These are phyloP conservation scores for Crenuchus spilurus DNA, from an alignment of 2,797 vertebrate genomes.

Conservation along the genomic window DNA sequence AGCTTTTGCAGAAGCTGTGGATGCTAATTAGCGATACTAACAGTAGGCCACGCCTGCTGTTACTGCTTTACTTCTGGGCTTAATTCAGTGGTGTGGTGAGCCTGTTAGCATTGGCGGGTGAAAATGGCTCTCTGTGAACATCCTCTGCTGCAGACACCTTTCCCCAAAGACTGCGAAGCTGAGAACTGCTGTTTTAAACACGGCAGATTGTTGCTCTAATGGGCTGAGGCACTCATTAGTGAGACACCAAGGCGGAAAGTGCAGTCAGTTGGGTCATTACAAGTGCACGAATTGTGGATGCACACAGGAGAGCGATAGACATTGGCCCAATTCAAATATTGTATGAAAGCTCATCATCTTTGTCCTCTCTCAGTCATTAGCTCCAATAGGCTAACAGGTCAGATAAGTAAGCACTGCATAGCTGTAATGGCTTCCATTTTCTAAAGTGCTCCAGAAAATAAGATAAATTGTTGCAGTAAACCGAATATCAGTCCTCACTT, in stretches of 20 bases:
- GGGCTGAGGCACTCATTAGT: conserved; percentile 76
- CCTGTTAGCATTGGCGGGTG: conserved; percentile 10
- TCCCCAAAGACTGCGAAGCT: conserved; percentile 59
- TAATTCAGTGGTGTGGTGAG: conserved; percentile 1
- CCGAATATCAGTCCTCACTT: not conserved
- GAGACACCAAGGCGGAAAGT: conserved; percentile 70
- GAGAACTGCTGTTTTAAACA: conserved; percentile 76
- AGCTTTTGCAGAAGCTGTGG: no score
- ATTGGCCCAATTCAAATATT: conserved; percentile 1
- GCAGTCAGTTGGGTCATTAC: conserved; percentile 73
- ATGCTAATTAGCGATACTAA: conserved; percentile 34
- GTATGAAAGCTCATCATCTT: conserved; percentile 11
- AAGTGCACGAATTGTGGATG: conserved; percentile 62
- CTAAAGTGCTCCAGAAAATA: not conserved
- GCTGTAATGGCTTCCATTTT: not conserved
- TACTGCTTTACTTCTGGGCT: conserved; percentile 13
- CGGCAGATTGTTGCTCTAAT: conserved; percentile 75
- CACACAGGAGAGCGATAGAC: conserved; percentile 48
- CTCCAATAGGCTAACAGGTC: not conserved
- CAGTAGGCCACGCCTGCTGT: not conserved
- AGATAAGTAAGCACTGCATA: not conserved
- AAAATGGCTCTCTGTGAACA: not conserved
- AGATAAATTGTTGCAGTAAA: not conserved
- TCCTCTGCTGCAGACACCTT: not conserved
- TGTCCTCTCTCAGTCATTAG: conserved; percentile 16